Evolutionary conservation across 1,140 invertebrate genomes (phyloP), one percentile per base, ranked within the genome.

Genomic region (Meloidogyne exigua): DNA sequence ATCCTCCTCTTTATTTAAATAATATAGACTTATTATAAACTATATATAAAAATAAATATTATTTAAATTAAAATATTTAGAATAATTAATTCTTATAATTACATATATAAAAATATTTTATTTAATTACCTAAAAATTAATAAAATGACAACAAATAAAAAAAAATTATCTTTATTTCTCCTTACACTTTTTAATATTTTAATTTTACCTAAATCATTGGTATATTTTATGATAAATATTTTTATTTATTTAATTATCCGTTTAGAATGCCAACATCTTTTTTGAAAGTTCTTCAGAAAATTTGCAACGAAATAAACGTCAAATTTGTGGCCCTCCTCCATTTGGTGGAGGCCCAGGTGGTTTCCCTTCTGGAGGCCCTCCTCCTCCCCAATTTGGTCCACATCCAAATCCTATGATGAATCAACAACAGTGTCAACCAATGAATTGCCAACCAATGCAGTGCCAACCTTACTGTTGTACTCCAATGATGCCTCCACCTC

Each of bases 391-490:
- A 57, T 39, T 71, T 71, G 32, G 32, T 21, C 44, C 69, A 62
- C 39, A 44, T 21, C 72, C 49, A 11, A 57, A 57, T 57, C 18
- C 49, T n/a, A n/a, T 57, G 49, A n/a, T 57, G 49, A 57, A 57
- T 57, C 49, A 4, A n/a, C 49, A 57, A 57, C 49, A 57, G 21
- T 57, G 49, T 5, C 49, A 57, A n/a, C 49, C 49, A n/a, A 57
- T 57, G 49, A 57, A 57, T 7, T 57, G 49, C n/a, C 72, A 42
- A 11, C 72, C 42, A 21, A 73, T 65, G 21, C 57, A 65, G 18
- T 73, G 72, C 44, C 70, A 72, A 57, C 70, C 70, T 63, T 72
- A 42, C 25, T 72, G 70, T 63, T 73, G 72, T 36, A 73, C 49
- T 3, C 72, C 72, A 65, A 65, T 73, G 21, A 18, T 49, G 70